Base-by-base conservation (phyloP, 92 coral and sea anemone genomes). In the Pocillopora meandrina region DNA sequence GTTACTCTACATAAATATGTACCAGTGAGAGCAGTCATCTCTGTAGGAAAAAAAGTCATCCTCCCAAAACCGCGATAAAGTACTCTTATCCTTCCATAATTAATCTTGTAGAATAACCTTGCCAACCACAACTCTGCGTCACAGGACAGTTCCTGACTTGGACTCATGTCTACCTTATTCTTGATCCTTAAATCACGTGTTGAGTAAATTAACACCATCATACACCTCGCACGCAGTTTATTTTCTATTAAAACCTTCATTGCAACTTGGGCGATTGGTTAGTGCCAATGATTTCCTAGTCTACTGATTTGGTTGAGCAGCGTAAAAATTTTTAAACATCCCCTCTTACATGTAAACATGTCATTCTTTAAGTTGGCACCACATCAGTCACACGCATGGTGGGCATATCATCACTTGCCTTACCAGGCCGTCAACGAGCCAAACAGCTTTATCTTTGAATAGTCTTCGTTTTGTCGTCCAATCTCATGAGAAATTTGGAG, bases 401-500 rank as follows among this genome's bases (percentile, higher is more conserved):
- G 33, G 33, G 12, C 5, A 34, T 2, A 26, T 42, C n/a, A 63
- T 34, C 73, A 23, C 23, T 56, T 36, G 12, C 65, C 57, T 58
- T 7, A 78, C 63, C 58, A 65, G 20, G 69, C 62, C 72, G 52
- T 65, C 61, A 79, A 14, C 42, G 64, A 8, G 35, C 83, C 71
- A 79, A 52, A 31, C 52, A 77, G 10, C 68, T 33, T 34, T 14
- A 35, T 19, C 80, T 72, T 9, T 49, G 73, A 9, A 74, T 19
- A 31, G 60, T 49, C 57, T 74, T 83, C 86, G 52, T 73, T 83
- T n/a, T 83, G 65, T 75, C 89, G 19, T 85, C 85, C 36, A 88
- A 77, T 17, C 84, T 74, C 1, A 85, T 65, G 23, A 85, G 92
- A 47, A 89, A 80, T n/a, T 92, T 85, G 11, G 95, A 89, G 65